Base-by-base conservation (phyloP, 2,888 invertebrate species). In the Eulithis testata region DNA sequence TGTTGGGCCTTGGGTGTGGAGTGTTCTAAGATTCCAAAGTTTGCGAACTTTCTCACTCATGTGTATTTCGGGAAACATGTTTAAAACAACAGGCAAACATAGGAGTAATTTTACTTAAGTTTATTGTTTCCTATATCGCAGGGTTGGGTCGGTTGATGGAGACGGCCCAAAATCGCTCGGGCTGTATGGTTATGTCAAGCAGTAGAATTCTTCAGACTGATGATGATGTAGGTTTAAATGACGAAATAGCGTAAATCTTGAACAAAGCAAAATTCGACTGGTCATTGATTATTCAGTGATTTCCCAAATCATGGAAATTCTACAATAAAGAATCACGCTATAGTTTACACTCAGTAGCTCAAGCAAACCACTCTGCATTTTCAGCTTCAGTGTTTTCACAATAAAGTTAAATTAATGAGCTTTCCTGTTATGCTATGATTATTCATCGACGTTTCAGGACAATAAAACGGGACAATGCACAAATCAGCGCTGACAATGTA, bases 1-100 rank as follows among this genome's bases (percentile, higher is more conserved):
- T 84, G 83, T 84, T 74, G 77, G 58, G 66, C 59, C 59, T 62
- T 59, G 66, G 78, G 77, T 72, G 79, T 76, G 71, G 74, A 76
- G 72, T 76, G 74, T 79, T 76, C 74, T 74, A 79, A 80, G 79
- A 79, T 78, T 78, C 73, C 75, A 72, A 80, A 82, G 76, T 81
- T 81, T 74, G 73, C 68, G 60, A 82, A 83, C 76, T 81, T 81
- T 80, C 75, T 68, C 74, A 68, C 74, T 70, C 73, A 74, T 73
- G 71, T 77, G 70, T 73, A 74, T 77, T 70, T 68, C 66, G 67
- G 59, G 69, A 60, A 69, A 65, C 68, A 71, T 75, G 67, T 73
- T 71, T 68, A 62, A 49, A 64, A 69, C 65, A 73, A 71, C 68
- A 73, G 68, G 55, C 50, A 55, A 51, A 70, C 61, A 65, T 9